phyloP scores from a whole-genome alignment of 2,113 vertebrate species.

The Otus sunia region DNA sequence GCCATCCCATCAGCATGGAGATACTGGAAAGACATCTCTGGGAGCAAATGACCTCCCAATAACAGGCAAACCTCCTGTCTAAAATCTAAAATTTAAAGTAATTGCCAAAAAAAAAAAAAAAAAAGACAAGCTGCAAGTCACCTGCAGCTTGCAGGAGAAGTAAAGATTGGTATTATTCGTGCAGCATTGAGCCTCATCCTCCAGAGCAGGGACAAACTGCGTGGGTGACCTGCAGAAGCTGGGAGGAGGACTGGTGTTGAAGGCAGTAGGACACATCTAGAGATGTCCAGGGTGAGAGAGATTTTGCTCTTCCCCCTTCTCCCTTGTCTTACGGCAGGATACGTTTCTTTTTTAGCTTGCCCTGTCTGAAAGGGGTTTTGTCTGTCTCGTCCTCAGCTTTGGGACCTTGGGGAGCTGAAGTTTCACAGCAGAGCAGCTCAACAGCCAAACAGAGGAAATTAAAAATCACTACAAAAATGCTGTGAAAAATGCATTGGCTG shows the following conservation, averaged over 20 bases:
- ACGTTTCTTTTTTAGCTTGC: not conserved
- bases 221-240: not conserved
- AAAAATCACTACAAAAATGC: not conserved
- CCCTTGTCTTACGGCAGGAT: accelerated
- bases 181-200: not conserved
- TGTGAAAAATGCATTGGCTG: not conserved
- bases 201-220: not conserved
- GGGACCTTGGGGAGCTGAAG: not conserved
- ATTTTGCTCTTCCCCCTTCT: not conserved
- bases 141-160: not conserved
- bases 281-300: not conserved
- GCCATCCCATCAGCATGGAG: not conserved
- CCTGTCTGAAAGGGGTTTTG: not conserved
- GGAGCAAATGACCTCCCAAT: not conserved
- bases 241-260: not conserved
- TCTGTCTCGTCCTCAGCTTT: not conserved
- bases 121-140: not conserved
- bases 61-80: not conserved
- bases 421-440: not conserved
- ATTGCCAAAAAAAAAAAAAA: not conserved
- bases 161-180: not conserved
- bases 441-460: not conserved
- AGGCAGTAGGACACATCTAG: not conserved
- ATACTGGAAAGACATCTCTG: not conserved
- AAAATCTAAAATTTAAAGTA: not conserved